Base-by-base conservation (phyloP, 2,113 vertebrate genomes). In the Xyliphius kryptos region DNA sequence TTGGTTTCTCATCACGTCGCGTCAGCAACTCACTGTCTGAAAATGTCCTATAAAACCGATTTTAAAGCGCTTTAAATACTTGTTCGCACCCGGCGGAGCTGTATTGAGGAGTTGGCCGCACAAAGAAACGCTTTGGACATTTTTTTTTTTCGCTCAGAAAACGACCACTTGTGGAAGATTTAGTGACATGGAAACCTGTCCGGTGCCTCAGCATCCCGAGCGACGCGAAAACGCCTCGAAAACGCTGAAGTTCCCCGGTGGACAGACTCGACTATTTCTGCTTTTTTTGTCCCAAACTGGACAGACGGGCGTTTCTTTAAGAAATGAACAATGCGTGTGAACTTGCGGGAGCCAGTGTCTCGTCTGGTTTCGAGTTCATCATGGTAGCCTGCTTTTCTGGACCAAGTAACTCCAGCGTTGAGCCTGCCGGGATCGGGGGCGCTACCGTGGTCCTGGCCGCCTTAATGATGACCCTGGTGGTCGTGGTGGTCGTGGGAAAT, bases 401-500 rank as follows among this genome's bases (percentile, higher is more conserved):
- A 76, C 81, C 76, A 67, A 85, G 82, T 67, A 82, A 67, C 38
- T 66, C 78, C 54, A 85, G 81, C 76, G 76, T 78, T 14, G 62
- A 81, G 81, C 80, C 72, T 74, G 68, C 83, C 81, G 56, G 71
- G 46, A 44, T 20, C 76, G 26, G 61, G 76, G 61, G 5, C 57
- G 70, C 67, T 67, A 37, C 78, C 49, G 77, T 85, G 62, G 56
- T 89, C 51, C 67, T 91, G 59, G 83, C 86, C 56, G 79, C 88
- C 43, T 83, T 94, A 21, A 93, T 92, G 89, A 81, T 85, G 41
- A 81, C 78, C 21, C 74, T 93, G 40, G 87, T 90, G 3, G 73
- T 92, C 56, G 80, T 89, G 19, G 91, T 90, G 68, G 79, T 91
- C 69, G 77, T 91, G 1, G 92, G 93, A 12, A 94, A 97, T 61